Evolutionary conservation across 1,140 invertebrate species (phyloP), one percentile per base, ranked within the genome.

Genomic region (Oncopodura yosiiana): DNA sequence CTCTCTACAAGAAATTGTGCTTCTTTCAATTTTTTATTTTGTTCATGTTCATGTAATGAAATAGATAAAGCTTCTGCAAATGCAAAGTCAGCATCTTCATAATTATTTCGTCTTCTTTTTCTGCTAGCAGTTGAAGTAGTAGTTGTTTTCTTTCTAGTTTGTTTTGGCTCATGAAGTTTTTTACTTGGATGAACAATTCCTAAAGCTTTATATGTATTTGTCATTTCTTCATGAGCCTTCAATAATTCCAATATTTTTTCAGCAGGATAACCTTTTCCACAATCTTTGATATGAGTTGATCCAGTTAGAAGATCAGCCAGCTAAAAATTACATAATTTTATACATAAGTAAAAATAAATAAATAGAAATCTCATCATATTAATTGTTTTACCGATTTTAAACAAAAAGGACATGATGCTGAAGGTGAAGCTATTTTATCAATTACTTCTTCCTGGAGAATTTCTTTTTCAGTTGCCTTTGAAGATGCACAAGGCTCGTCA

Each of bases 41-140:
- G 48, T 38, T 74, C 61, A 27, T 67, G 68, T 62, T 75, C 71
- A 24, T 73, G 69, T 12, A 75, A 61, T 6, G 75, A 77, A 56
- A 69, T 67, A 16, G 75, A 76, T 51, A 76, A 62, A 16, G 72
- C 74, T 41, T 76, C 53, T 16, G 69, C 75, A 46, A 77, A 65
- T 41, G 76, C 66, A 6, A 75, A 53, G 54, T 74, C 68, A 12
- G 66, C 51, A 66, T 76, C 74, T 5, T 14, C 38, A 6, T 16
- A 8, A 14, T 29, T 42, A 12, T 26, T 11, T 21, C 38, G 9
- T 9, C 16, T 4, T 19, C 37, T 36, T 32, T 43, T 44, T 37
- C 49, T 58, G 2, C 39, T 36, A 2, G 27, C 41, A 3, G 24
- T 36, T 3, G 23, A 39, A 19, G 21, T 29, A 1, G 19, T 12